Conservation (phyloP, 2,113 vertebrate genomes). For the Larimichthys crocea region DNA sequence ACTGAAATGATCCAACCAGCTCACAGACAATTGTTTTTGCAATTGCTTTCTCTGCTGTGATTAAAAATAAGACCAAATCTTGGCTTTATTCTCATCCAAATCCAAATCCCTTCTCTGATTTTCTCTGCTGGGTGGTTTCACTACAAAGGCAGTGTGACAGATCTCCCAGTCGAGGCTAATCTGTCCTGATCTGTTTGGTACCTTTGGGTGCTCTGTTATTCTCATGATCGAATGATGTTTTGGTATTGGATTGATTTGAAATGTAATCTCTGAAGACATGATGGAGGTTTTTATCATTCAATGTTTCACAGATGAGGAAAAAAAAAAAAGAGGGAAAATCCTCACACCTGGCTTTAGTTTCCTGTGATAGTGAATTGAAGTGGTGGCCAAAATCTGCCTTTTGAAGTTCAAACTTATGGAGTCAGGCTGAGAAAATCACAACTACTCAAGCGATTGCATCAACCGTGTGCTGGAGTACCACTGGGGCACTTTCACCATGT, state of each 20-base stretch:
- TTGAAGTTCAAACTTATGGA: constrained; percentile 37
- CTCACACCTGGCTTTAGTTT: constrained; percentile 46
- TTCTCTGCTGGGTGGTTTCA: constrained; percentile 46
- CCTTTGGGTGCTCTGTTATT: constrained; percentile 48
- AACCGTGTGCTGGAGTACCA: background rate
- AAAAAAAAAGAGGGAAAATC: background rate
- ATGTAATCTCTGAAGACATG: constrained; percentile 43
- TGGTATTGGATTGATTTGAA: constrained; percentile 33
- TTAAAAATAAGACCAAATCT: constrained; percentile 50
- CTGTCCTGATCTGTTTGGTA: constrained; percentile 53
- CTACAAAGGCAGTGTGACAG: constrained; percentile 55
- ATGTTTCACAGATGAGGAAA: background rate
- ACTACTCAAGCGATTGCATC: constrained; percentile 2
- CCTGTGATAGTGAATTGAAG: constrained; percentile 14
- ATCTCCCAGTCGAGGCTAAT: constrained; percentile 54
- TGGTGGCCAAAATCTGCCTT: constrained; percentile 8
- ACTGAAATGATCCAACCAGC: constrained; percentile 31
- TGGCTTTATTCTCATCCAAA: constrained; percentile 43
- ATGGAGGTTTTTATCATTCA: background rate
- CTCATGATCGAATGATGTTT: constrained; percentile 36
- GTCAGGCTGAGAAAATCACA: constrained; percentile 23
- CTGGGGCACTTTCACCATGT: background rate
- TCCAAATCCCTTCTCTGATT: constrained; percentile 57
- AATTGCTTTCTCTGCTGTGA: constrained; percentile 32
- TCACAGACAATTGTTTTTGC: constrained; percentile 41